Base-by-base conservation (phyloP, 2,888 invertebrate species). In the Drosophila vallismaia region DNA sequence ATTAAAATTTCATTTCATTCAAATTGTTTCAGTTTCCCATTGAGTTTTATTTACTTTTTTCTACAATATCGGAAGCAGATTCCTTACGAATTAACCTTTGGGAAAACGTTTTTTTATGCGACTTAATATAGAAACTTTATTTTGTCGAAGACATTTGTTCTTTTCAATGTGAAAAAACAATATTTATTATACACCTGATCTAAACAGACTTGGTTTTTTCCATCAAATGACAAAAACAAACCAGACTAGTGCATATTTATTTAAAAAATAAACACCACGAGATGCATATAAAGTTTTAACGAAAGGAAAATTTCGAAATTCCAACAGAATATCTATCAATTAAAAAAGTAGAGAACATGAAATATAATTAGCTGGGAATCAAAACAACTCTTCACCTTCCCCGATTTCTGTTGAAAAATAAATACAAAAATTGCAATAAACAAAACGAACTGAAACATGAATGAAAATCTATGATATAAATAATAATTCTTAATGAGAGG, bases 381-480 rank as follows among this genome's bases (percentile, higher is more conserved):
- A 45, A 67, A 67, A 67, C 48, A 67, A 31, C 45, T 38, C 19
- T 42, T 19, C 12, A 42, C 45, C 24, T 38, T 4, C 28, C 24
- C 59, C 36, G 19, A 24, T 58, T 28, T 45, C 28, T 46, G 19
- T 46, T 9, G 33, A 45, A 63, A 54, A 68, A 60, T 36, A 26
- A 59, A 66, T 56, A 66, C 38, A 54, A 74, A 62, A 19, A 62
- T 50, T 46, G 50, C 36, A 70, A 53, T 42, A 48, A 71, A 71
- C 60, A 60, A 50, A 70, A 70, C 26, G 24, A 49, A 78, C 55
- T 48, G 49, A 85, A 85, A 79, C 73, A 84, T 84, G 87, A 84
- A 84, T 87, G 85, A 79, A 84, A 74, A 73, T 76, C 82, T 77
- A 59, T 57, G 68, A 75, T 57, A 87, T 85, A 84, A 82, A 87